Evolutionary conservation across 2,113 vertebrate species (phyloP).

Genomic region (Cephalopholis sonnerati): DNA sequence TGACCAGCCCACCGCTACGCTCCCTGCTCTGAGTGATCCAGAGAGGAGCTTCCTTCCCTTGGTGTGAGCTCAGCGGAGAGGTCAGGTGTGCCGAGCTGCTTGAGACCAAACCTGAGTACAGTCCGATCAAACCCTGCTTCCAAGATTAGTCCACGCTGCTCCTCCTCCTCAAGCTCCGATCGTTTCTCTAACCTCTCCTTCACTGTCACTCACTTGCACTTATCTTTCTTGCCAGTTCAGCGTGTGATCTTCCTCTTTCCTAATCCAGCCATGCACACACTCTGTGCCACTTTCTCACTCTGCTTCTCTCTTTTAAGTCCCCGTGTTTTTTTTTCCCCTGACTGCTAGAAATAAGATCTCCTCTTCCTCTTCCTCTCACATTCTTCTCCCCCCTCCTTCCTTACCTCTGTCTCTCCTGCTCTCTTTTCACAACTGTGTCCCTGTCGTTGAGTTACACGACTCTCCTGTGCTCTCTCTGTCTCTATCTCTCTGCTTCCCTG

Average conservation of each 20-base stretch:
- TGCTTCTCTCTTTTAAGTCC: slow-evolving; percentile 32
- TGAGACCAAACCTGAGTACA: slow-evolving; percentile 9
- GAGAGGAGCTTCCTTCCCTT: slow-evolving; percentile 8
- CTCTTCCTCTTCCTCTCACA: slow-evolving; percentile 22
- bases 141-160: slow-evolving; percentile 28
- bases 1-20: neutral
- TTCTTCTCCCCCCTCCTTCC: neutral
- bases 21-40: slow-evolving; percentile 26
- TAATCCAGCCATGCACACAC: slow-evolving; percentile 54
- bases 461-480: slow-evolving; percentile 17
- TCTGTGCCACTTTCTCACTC: slow-evolving; percentile 44
- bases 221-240: slow-evolving; percentile 62
- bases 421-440: slow-evolving; percentile 21
- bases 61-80: neutral
- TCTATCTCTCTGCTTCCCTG: slow-evolving; percentile 21
- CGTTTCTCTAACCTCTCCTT: slow-evolving; percentile 9
- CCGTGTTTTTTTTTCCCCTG: neutral
- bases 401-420: slow-evolving; percentile 17
- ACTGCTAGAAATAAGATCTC: slow-evolving; percentile 59
- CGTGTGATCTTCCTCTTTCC: slow-evolving; percentile 55
- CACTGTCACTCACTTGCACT: slow-evolving; percentile 47
- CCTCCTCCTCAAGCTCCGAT: slow-evolving; percentile 20
- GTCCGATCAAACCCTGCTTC: slow-evolving; percentile 26
- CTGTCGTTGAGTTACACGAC: slow-evolving; percentile 44
- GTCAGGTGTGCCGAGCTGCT: neutral